Base-by-base conservation (phyloP, 2,888 invertebrate species). In the Axea sp. region DNA sequence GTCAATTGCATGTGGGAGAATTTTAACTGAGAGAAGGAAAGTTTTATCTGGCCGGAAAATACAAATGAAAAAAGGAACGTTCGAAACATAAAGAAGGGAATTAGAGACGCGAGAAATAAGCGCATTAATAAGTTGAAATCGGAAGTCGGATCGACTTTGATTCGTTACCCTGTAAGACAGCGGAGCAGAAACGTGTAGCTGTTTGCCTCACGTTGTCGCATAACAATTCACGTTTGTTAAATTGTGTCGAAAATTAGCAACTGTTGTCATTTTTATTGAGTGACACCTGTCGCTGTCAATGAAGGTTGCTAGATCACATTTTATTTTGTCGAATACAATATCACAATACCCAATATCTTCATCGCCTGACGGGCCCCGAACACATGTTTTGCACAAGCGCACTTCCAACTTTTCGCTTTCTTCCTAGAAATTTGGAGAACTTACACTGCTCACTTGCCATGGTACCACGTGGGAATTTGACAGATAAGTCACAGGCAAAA, bases 321-420 rank as follows among this genome's bases (percentile, higher is more conserved):
- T 53, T 37, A 49, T 62, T 39, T 26, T 11, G 39, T 4, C 6
- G 7, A 9, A 19, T 19, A 19, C 19, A 39, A 9, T 19, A n/a
- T n/a, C n/a, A n/a, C n/a, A n/a, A n/a, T n/a, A n/a, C n/a, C n/a
- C n/a, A n/a, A n/a, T n/a, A 7, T 12, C 3, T 28, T 37, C 30
- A 31, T 24, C 24, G 28, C 24, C 17, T 39, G 22, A 39, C 47
- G 45, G 57, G 45, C 31, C 41, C 28, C 59, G 53, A 22, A 43
- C 59, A 60, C 53, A 45, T 11, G 49, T 47, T 19, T 35, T 43
- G 60, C 69, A 60, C 69, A 69, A 39, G 69, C 60, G 60, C 69
- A 45, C 33, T 22, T 24, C 43, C 53, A 26, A 53, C 19, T 59
- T 41, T 43, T 49, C 43, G 11, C 19, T 7, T 3, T 15, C 14